phyloP scores from a whole-genome alignment of 2,113 vertebrate genomes.

The Tor tambroides region DNA sequence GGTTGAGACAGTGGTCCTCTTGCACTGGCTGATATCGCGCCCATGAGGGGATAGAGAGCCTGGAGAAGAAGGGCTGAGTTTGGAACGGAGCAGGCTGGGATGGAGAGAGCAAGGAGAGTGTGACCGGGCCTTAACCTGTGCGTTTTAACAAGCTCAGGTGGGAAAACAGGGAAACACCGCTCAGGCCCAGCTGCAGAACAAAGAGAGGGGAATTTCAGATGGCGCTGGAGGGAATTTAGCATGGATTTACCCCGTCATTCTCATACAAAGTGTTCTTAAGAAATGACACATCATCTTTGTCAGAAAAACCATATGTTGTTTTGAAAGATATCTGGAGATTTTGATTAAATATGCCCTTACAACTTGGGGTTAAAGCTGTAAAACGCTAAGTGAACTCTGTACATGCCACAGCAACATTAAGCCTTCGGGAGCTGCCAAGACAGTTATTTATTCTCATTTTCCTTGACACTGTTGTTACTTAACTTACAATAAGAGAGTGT shows the following conservation, averaged over 20 bases:
- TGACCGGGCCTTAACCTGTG: constrained; percentile 8
- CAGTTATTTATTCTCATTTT: constrained; percentile 50
- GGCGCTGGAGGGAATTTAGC: background rate
- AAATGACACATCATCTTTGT: constrained; percentile 7
- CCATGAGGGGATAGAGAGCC: constrained; percentile 72
- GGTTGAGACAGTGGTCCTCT: constrained; percentile 66
- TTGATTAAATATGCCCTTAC: background rate
- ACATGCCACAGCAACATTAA: constrained; percentile 37
- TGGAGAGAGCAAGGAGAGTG: constrained; percentile 41
- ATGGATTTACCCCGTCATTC: background rate
- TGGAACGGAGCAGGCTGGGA: constrained; percentile 39
- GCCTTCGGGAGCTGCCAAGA: constrained; percentile 35
- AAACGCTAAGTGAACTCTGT: constrained; percentile 24
- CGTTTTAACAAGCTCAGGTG: constrained; percentile 33
- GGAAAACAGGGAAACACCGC: constrained; percentile 17
- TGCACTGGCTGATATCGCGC: constrained; percentile 65
- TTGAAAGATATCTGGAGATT: constrained; percentile 17
- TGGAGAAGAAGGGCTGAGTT: constrained; percentile 5
- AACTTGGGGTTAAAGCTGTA: constrained; percentile 42
- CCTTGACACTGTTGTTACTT: constrained; percentile 50
- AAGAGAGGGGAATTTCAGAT: constrained; percentile 22
- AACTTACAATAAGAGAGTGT: constrained; percentile 16
- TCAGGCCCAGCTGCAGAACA: constrained; percentile 40
- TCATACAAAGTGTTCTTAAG: background rate
- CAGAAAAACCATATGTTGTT: background rate